Evolutionary conservation across 1,140 invertebrate species (phyloP).

Genomic region (Camponotus pennsylvanicus): DNA sequence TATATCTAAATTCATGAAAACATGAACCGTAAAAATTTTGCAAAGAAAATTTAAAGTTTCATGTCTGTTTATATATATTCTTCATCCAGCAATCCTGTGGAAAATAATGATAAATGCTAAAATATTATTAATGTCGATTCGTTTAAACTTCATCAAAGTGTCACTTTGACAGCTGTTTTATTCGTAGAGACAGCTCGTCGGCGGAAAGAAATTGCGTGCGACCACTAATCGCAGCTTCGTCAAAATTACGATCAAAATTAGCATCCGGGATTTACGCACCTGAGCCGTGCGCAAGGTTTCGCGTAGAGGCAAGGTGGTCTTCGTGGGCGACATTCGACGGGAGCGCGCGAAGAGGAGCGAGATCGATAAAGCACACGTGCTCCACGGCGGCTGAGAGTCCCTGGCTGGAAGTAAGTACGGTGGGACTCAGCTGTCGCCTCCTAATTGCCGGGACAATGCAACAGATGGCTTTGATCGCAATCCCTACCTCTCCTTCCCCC

Average conservation of each 20-base stretch:
- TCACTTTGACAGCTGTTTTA: background rate
- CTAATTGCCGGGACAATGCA: conserved; percentile 87
- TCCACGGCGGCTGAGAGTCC: conserved; percentile 81
- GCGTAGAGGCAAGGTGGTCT: conserved; percentile 63
- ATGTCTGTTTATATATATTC: background rate
- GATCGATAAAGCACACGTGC: conserved; percentile 82
- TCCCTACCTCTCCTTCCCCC: conserved; percentile 78
- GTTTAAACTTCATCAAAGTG: background rate
- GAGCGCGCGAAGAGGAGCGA: conserved; percentile 65
- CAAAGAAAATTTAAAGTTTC: background rate
- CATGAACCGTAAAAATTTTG: no score
- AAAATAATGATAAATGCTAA: background rate
- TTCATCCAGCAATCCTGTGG: background rate
- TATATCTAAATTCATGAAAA: background rate
- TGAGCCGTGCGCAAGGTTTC: conserved; percentile 44
- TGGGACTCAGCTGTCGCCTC: conserved; percentile 86
- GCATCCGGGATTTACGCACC: conserved; percentile 43
- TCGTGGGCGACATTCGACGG: conserved; percentile 69
- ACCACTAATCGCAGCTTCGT: background rate
- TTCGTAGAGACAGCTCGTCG: background rate
- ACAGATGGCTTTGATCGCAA: conserved; percentile 87
- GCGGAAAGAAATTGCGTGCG: background rate
- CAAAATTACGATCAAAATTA: background rate
- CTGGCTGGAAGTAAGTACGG: conserved; percentile 85
- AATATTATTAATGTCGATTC: background rate